These are phyloP conservation scores for Rynchops niger DNA, from an alignment of 2,113 vertebrate genomes.

Conservation along the genomic window DNA sequence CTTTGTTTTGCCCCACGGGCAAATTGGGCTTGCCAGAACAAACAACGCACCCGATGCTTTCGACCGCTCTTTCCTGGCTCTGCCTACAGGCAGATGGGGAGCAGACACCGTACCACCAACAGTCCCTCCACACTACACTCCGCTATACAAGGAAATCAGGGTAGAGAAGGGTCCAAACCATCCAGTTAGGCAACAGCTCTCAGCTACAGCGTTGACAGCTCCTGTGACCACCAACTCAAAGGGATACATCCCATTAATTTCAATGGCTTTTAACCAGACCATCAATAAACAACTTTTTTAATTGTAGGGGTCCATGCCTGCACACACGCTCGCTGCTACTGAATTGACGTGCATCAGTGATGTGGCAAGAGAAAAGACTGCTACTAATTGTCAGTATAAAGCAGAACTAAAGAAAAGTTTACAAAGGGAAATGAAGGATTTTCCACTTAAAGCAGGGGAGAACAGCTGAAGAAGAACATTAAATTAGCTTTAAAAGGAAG, in stretches of 20 bases:
- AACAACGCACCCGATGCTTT: not conserved
- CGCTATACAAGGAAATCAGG: not conserved
- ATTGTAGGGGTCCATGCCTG: not conserved
- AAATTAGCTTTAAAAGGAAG: constrained; percentile 32
- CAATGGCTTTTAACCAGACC: not conserved
- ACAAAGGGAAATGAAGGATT: constrained; percentile 17
- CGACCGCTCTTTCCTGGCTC: not conserved
- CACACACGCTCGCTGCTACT: accelerated
- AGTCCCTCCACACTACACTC: not conserved
- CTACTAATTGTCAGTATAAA: not conserved
- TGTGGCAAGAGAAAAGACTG: not conserved
- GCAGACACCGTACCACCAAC: not conserved
- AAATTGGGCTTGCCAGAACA: not conserved
- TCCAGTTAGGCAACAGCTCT: not conserved
- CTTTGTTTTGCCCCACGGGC: not conserved
- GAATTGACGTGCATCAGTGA: not conserved
- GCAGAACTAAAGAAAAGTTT: constrained; percentile 23
- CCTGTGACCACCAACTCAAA: not conserved
- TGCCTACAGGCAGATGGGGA: not conserved
- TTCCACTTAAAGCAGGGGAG: not conserved
- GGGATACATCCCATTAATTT: not conserved
- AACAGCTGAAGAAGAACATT: constrained; percentile 20
- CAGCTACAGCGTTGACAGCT: not conserved
- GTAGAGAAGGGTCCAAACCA: not conserved
- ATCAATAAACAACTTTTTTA: not conserved